Percentiles rank a stretch among this genome's conserved stretches.
Conservation (phyloP, 2,797 vertebrate species). For the Sebastes flavidus region DNA sequence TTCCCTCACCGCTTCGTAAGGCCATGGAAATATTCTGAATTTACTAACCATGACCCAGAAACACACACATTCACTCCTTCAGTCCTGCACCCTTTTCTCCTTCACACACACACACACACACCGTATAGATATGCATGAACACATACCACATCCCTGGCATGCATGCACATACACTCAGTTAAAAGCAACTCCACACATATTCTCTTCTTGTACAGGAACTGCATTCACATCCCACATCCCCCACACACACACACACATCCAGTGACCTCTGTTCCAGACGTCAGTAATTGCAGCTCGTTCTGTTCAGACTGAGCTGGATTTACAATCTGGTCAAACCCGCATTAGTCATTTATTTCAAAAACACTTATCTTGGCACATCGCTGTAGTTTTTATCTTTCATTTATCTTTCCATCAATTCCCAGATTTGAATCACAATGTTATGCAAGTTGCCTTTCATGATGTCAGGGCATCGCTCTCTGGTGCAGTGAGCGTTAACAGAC, state of each 20-base stretch:
- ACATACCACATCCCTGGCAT: not conserved
- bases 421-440: not conserved
- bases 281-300: not conserved
- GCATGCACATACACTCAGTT: not conserved
- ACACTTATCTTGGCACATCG: not conserved
- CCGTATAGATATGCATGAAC: slow-evolving; percentile 9
- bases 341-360: not conserved
- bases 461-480: not conserved
- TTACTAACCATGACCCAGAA: slow-evolving; percentile 73
- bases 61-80: slow-evolving; percentile 32
- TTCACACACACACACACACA: not conserved
- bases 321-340: not conserved
- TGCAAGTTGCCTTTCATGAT: not conserved
- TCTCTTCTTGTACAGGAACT: not conserved
- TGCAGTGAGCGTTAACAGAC: not conserved
- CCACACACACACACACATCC: not conserved
- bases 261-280: not conserved
- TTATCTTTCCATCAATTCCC: not conserved
- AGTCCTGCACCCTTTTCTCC: not conserved
- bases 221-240: not conserved
- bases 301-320: not conserved
- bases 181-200: not conserved
- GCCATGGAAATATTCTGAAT: slow-evolving; percentile 57
- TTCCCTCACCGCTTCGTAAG: slow-evolving; percentile 41
- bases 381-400: not conserved